Evolutionary conservation across 2,888 invertebrate genomes (phyloP).

Genomic region (Eucera pruinosa): DNA sequence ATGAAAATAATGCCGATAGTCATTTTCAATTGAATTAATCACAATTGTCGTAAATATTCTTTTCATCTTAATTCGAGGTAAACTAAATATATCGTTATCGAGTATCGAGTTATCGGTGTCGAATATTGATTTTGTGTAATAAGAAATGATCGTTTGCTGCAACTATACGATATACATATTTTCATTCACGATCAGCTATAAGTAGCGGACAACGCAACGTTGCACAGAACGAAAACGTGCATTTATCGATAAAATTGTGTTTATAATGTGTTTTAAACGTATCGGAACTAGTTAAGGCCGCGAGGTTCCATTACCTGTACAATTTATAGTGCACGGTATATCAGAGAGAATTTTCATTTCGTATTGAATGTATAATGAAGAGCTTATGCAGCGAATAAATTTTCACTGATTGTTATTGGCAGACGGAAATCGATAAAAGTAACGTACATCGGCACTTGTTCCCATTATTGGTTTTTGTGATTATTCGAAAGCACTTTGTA

Average conservation of each 20-base stretch:
- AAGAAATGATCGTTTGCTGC: neutral
- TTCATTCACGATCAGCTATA: neutral
- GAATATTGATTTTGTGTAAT: neutral
- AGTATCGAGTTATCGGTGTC: too few relatives aligned
- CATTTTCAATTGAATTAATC: too few relatives aligned
- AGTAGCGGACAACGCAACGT: neutral
- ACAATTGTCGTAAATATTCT: too few relatives aligned
- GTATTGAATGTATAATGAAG: neutral
- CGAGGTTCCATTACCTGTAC: neutral
- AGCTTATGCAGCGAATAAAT: neutral
- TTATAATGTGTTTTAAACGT: neutral
- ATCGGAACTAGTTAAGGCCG: neutral
- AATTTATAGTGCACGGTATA: neutral
- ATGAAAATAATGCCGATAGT: too few relatives aligned
- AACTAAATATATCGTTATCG: too few relatives aligned
- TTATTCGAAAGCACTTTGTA: neutral
- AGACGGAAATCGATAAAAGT: neutral
- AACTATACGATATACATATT: too few relatives aligned
- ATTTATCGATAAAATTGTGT: neutral
- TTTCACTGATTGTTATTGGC: neutral
- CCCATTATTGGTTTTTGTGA: neutral
- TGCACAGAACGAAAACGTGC: neutral
- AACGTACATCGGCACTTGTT: neutral
- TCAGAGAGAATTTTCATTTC: slow-evolving; percentile 7
- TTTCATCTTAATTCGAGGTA: too few relatives aligned